Percentiles rank a stretch among this genome's conserved stretches.
These are phyloP conservation scores for Spinus olivaceus DNA, from an alignment of 2,797 vertebrate genomes.

Conservation along the genomic window DNA sequence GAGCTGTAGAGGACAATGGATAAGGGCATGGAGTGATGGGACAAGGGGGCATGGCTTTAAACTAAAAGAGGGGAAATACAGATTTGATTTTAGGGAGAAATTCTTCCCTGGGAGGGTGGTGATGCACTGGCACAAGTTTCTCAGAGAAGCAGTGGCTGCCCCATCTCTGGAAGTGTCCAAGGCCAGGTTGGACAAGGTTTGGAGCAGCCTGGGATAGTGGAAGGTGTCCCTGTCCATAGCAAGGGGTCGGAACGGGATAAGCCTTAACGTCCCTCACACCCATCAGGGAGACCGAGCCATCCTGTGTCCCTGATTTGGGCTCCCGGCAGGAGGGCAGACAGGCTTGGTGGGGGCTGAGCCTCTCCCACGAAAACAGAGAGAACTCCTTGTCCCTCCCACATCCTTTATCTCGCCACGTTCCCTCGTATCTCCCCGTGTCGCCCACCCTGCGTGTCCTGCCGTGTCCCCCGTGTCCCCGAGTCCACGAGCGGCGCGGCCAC, in stretches of 20 bases:
- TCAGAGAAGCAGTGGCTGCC: background rate
- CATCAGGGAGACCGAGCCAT: background rate
- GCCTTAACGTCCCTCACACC: background rate
- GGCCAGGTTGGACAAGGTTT: background rate
- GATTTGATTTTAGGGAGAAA: background rate
- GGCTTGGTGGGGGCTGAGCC: background rate
- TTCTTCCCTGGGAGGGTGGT: background rate
- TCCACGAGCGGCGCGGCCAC: background rate
- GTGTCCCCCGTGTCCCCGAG: background rate
- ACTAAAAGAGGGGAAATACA: background rate
- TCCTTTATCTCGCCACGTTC: background rate
- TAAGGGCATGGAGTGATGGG: background rate
- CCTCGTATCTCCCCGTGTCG: no score
- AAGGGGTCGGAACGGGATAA: background rate
- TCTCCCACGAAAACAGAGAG: background rate
- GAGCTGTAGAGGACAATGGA: background rate
- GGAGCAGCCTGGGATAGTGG: fast-evolving
- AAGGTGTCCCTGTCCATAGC: background rate
- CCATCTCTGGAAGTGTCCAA: background rate
- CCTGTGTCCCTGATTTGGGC: background rate
- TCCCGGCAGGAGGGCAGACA: background rate
- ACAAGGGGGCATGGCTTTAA: background rate
- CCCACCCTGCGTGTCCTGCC: background rate
- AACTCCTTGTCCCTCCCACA: background rate
- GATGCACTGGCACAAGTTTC: background rate